These are phyloP conservation scores for Madoqua kirkii DNA, from an alignment of 2,113 vertebrate genomes.

Conservation along the genomic window DNA sequence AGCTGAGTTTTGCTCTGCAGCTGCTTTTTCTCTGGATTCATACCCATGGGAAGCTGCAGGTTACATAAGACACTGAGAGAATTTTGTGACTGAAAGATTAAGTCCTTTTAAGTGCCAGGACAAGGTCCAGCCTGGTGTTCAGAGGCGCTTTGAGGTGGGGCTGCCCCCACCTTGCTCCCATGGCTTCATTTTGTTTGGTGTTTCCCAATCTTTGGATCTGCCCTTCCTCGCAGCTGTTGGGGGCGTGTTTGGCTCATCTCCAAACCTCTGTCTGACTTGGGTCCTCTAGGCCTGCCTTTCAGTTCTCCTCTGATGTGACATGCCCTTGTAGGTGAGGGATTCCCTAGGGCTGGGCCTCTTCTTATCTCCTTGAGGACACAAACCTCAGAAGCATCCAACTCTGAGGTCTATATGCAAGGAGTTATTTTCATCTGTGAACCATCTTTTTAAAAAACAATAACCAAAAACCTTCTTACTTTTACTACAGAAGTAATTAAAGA, in stretches of 20 bases:
- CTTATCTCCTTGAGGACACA: neutral
- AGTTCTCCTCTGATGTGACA: neutral
- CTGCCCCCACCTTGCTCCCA: neutral
- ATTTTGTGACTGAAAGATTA: neutral
- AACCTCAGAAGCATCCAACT: neutral
- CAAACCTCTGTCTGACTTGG: neutral
- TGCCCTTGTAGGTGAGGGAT: neutral
- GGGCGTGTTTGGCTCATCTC: neutral
- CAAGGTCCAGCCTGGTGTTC: neutral
- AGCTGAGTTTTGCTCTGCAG: neutral
- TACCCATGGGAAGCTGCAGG: neutral
- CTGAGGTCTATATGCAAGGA: neutral
- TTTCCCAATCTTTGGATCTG: neutral
- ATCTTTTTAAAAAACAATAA: neutral
- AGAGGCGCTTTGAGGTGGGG: neutral
- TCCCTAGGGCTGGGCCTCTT: neutral
- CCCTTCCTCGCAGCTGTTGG: neutral
- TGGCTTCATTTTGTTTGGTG: neutral
- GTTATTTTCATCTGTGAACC: neutral
- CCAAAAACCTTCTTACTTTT: neutral
- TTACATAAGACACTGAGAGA: neutral
- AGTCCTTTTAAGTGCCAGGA: neutral
- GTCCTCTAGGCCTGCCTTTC: neutral
- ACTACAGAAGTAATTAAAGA: constrained; percentile 6
- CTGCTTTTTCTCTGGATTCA: neutral